These are phyloP conservation scores for Clamator glandarius DNA, from an alignment of 2,797 vertebrate species.

Conservation along the genomic window DNA sequence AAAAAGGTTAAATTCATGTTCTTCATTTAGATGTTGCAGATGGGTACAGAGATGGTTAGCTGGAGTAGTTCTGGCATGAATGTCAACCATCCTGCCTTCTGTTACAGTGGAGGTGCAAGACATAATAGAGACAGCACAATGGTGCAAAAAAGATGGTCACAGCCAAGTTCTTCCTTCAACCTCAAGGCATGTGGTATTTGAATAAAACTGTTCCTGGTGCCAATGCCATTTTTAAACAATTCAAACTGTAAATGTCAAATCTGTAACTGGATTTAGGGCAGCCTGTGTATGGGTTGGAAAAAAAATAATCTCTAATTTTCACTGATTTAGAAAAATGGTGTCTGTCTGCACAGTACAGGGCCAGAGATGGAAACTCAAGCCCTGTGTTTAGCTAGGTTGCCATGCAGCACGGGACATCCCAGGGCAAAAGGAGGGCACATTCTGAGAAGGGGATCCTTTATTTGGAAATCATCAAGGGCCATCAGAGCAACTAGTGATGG, in stretches of 20 bases:
- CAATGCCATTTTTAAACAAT: background rate
- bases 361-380: background rate
- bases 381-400: background rate
- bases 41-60: background rate
- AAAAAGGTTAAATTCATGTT: background rate
- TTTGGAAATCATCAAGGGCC: background rate
- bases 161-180: background rate
- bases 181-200: background rate
- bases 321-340: background rate
- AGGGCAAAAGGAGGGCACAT: background rate
- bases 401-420: background rate
- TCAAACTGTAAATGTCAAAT: background rate
- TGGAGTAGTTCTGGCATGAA: background rate
- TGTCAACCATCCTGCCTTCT: background rate
- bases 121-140: background rate
- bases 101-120: background rate
- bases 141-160: background rate
- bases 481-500: background rate
- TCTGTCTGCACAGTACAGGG: background rate
- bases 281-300: background rate
- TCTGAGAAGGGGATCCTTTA: background rate
- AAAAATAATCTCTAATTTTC: background rate
- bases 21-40: background rate
- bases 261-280: background rate
- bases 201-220: background rate